A percentile compares a stretch with the other conserved stretches of the same genome.
Evolutionary conservation across 2,888 invertebrate species (phyloP).

Genomic region (Eupithecia abbreviata): DNA sequence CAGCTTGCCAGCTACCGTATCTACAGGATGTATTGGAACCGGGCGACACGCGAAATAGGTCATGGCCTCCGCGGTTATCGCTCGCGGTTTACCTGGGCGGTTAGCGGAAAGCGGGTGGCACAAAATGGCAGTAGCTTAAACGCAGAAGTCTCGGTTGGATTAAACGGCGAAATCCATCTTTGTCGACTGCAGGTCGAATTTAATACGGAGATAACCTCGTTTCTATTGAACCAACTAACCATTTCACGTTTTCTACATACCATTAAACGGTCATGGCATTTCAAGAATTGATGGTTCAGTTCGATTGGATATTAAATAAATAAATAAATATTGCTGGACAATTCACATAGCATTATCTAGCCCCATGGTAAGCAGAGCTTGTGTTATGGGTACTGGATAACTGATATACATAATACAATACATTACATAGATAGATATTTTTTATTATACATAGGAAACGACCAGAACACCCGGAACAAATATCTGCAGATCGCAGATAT

Average conservation of each 20-base stretch:
- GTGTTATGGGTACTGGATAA: too few species aligned
- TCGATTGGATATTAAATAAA: not conserved
- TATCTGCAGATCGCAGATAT: too few species aligned
- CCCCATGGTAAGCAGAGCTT: too few species aligned
- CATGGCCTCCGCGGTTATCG: constrained; percentile 63
- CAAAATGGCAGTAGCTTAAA: constrained; percentile 1
- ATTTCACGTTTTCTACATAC: too few species aligned
- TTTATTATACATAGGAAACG: too few species aligned
- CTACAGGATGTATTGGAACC: constrained; percentile 57
- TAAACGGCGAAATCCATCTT: not conserved
- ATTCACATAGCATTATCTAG: too few species aligned
- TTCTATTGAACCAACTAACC: not conserved
- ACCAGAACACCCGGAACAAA: too few species aligned
- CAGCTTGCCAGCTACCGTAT: not conserved
- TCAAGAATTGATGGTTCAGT: not conserved
- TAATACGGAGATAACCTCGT: not conserved
- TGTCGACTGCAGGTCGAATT: not conserved
- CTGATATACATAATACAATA: too few species aligned
- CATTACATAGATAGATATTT: too few species aligned
- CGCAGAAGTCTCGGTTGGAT: not conserved
- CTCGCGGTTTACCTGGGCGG: constrained; percentile 33
- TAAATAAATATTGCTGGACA: too few species aligned
- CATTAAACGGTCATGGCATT: not conserved
- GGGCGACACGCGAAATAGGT: constrained; percentile 69
- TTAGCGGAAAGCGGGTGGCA: constrained; percentile 26